Conservation (phyloP, 2,888 invertebrate genomes). For the Pachydiplax longipennis region DNA sequence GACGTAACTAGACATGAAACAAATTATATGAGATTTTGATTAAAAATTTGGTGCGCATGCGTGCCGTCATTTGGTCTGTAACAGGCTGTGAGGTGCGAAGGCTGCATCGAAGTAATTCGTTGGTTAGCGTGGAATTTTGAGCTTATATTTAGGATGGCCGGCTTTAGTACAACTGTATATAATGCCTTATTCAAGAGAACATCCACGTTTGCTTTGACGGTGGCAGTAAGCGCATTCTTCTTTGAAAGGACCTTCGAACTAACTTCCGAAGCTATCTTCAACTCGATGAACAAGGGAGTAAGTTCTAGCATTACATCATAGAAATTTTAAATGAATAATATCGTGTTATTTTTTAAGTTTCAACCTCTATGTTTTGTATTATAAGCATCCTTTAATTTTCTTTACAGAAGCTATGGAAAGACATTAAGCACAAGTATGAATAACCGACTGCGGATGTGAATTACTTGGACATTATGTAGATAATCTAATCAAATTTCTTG, state of each 20-base stretch:
- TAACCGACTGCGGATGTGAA: not conserved
- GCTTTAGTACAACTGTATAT: slow-evolving; percentile 65
- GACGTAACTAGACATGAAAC: not conserved
- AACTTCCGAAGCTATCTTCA: slow-evolving; percentile 68
- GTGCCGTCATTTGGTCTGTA: not conserved
- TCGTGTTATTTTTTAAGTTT: too few relatives aligned
- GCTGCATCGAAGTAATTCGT: too few relatives aligned
- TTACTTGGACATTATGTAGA: not conserved
- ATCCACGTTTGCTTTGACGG: slow-evolving; percentile 77
- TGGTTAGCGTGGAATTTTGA: not conserved
- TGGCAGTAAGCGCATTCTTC: slow-evolving; percentile 74
- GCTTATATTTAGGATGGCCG: slow-evolving; percentile 56
- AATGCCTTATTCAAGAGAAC: slow-evolving; percentile 78
- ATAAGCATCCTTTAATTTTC: slow-evolving; percentile 52
- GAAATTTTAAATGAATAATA: not conserved
- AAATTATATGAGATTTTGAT: too few relatives aligned
- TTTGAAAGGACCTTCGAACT: slow-evolving; percentile 83
- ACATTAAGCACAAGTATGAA: slow-evolving; percentile 75
- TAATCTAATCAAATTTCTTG: not conserved
- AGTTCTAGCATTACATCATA: slow-evolving; percentile 58
- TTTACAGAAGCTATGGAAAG: slow-evolving; percentile 79
- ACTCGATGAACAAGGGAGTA: slow-evolving; percentile 80
- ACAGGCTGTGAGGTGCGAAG: too few relatives aligned
- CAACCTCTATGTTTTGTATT: too few relatives aligned
- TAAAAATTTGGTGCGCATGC: not conserved